Conservation (phyloP, 2,888 invertebrate genomes). For the Pterostichus madidus region DNA sequence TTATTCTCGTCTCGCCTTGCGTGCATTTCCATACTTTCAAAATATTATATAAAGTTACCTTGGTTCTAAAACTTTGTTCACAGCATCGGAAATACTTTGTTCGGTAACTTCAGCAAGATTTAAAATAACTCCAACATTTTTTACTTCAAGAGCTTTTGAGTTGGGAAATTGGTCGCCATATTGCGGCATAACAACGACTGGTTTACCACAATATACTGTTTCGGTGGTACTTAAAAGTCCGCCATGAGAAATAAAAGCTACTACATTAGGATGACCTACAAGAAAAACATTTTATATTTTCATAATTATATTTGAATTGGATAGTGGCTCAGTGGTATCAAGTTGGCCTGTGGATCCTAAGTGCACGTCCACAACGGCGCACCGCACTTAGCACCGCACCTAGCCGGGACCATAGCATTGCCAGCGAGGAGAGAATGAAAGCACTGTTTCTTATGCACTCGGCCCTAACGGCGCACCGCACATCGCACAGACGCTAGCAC, state of each 20-base stretch:
- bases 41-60: conserved; percentile 71
- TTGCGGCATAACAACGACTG: conserved; percentile 81
- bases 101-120: conserved; percentile 79
- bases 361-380: too few species aligned
- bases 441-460: too few species aligned
- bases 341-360: too few species aligned
- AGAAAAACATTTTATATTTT: conserved; percentile 67
- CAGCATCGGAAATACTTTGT: conserved; percentile 77
- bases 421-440: too few species aligned
- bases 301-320: too few species aligned
- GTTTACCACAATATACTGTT: conserved; percentile 80
- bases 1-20: too few species aligned
- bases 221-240: conserved; percentile 83
- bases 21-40: neutral
- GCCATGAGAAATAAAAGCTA: conserved; percentile 81
- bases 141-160: conserved; percentile 79
- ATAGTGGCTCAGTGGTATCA: too few species aligned
- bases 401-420: too few species aligned
- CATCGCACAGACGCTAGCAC: too few species aligned
- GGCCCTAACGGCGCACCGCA: too few species aligned
- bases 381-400: too few species aligned
- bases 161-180: conserved; percentile 84
- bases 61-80: conserved; percentile 78
- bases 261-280: conserved; percentile 81
- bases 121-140: conserved; percentile 79